Conservation (phyloP, 30 jellyfish, hydroid and myxozoan genomes). For the Nemopilema nomurai region DNA sequence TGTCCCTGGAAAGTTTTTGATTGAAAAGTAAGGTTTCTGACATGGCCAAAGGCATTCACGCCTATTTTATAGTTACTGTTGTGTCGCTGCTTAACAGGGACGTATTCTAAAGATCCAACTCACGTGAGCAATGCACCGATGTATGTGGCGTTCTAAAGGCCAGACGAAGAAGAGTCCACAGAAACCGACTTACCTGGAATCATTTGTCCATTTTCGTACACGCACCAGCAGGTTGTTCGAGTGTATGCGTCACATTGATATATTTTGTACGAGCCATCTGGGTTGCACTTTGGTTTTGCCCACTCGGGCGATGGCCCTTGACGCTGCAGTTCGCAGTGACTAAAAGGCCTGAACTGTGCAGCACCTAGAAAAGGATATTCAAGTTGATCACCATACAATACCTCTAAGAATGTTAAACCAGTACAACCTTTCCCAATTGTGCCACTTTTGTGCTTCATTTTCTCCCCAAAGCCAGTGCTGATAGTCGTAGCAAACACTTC, state of each 20-base stretch:
- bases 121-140: too few relatives aligned
- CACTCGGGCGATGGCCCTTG: slow-evolving; percentile 72
- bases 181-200: slow-evolving; percentile 68
- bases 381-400: neutral
- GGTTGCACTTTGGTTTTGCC: slow-evolving; percentile 91
- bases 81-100: neutral
- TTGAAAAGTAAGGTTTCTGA: too few relatives aligned
- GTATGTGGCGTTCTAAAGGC: too few relatives aligned
- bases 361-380: slow-evolving; percentile 7
- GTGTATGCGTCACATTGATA: slow-evolving; percentile 94
- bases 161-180: too few relatives aligned
- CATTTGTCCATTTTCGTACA: slow-evolving; percentile 92
- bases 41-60: neutral
- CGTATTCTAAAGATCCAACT: neutral
- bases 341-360: slow-evolving; percentile 38
- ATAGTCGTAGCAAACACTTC: too few relatives aligned
- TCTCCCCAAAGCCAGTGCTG: too few relatives aligned
- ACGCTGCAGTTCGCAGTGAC: slow-evolving; percentile 58
- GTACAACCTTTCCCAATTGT: too few relatives aligned
- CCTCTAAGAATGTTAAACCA: too few relatives aligned
- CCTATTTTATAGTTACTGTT: neutral
- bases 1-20: slow-evolving; percentile 50
- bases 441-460: too few relatives aligned
- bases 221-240: slow-evolving; percentile 94
- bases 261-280: slow-evolving; percentile 86